These are phyloP conservation scores for Idaea dimidiata DNA, from an alignment of 2,888 invertebrate genomes.

Conservation along the genomic window DNA sequence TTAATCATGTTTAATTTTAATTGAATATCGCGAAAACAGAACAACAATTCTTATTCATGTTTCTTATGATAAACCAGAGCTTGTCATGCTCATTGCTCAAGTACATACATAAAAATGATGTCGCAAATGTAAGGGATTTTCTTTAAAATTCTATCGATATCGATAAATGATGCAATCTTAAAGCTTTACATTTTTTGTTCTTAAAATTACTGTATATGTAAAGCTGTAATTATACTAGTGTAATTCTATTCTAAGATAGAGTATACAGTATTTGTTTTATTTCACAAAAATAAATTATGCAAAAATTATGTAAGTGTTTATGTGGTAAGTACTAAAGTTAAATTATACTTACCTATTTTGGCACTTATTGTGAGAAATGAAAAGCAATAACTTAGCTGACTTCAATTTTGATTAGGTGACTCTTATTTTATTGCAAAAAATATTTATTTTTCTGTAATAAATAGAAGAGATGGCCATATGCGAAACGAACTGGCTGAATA, in stretches of 20 bases:
- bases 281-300: not conserved
- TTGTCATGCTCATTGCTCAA: too few relatives aligned
- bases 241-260: not conserved
- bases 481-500: not conserved
- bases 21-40: too few relatives aligned
- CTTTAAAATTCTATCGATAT: too few relatives aligned
- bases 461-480: not conserved
- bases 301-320: not conserved
- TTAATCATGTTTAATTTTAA: not conserved
- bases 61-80: too few relatives aligned
- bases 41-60: too few relatives aligned
- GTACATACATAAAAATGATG: too few relatives aligned
- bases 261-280: not conserved
- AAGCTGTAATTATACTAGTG: too few relatives aligned
- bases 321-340: not conserved
- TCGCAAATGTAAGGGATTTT: not conserved
- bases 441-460: not conserved
- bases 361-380: not conserved
- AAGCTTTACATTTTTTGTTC: too few relatives aligned
- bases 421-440: not conserved
- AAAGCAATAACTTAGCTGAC: not conserved
- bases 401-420: not conserved
- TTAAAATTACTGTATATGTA: too few relatives aligned
- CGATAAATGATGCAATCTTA: too few relatives aligned
- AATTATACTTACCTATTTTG: not conserved